A percentile compares a stretch with the other conserved stretches of the same genome.
These are phyloP conservation scores for Platyura marginata DNA, from an alignment of 1,140 invertebrate genomes.

Conservation along the genomic window DNA sequence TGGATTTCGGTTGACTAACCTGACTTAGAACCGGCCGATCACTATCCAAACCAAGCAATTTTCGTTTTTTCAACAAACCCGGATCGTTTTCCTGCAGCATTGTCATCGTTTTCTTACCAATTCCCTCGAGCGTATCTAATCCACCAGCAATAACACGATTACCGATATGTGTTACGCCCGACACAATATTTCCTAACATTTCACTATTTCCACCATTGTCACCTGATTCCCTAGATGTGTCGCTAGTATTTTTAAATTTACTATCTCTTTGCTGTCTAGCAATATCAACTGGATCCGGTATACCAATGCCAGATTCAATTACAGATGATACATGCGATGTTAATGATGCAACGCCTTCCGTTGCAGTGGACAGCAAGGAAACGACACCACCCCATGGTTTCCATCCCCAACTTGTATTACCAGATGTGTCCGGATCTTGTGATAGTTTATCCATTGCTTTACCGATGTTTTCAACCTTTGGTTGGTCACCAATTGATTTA, in stretches of 20 bases:
- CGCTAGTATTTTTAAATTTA: neutral
- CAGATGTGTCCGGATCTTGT: constrained; percentile 5
- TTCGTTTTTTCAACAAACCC: constrained; percentile 62
- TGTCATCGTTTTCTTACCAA: constrained; percentile 87
- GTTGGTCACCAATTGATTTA: neutral
- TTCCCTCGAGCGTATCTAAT: constrained; percentile 72
- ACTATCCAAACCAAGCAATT: constrained; percentile 43
- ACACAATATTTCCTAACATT: constrained; percentile 38
- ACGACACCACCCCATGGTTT: constrained; percentile 49
- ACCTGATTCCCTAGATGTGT: constrained; percentile 8
- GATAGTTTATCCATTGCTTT: neutral
- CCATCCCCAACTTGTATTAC: constrained; percentile 25
- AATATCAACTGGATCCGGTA: constrained; percentile 55
- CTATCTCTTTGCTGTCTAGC: constrained; percentile 27
- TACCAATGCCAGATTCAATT: constrained; percentile 54
- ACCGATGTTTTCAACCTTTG: neutral
- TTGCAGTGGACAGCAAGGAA: constrained; percentile 51
- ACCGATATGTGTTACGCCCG: constrained; percentile 45
- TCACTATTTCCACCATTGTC: constrained; percentile 6
- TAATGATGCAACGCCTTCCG: constrained; percentile 48
- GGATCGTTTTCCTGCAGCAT: constrained; percentile 81
- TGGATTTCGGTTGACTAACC: too few species aligned
- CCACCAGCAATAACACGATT: constrained; percentile 64
- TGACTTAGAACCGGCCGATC: constrained; percentile 37
- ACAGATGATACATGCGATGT: constrained; percentile 63